These are phyloP conservation scores for Odontocolon sp. DNA, from an alignment of 2,888 invertebrate genomes.

Conservation along the genomic window DNA sequence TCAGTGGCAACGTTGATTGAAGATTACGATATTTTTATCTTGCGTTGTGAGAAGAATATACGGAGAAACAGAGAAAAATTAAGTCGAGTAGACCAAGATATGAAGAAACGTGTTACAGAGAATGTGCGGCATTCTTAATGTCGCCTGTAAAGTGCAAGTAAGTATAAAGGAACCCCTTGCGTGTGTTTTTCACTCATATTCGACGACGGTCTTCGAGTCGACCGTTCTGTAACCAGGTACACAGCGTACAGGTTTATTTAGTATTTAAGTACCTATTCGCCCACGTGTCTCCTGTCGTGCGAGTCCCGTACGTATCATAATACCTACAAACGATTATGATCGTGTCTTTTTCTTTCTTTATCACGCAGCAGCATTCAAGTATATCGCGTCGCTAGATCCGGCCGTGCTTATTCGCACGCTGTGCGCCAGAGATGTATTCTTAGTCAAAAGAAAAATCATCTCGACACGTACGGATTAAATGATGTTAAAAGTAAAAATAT, in stretches of 20 bases:
- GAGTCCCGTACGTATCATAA: constrained; percentile 39
- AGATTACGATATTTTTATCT: too few relatives aligned
- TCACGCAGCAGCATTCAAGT: constrained; percentile 35
- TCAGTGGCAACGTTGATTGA: too few relatives aligned
- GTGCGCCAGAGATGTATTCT: constrained; percentile 11
- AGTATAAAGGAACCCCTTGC: too few relatives aligned
- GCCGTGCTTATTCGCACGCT: constrained; percentile 42
- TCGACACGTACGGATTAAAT: neutral
- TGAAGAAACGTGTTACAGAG: too few relatives aligned
- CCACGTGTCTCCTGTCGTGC: constrained; percentile 51
- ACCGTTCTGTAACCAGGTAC: neutral
- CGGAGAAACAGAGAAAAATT: too few relatives aligned
- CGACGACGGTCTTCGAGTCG: neutral
- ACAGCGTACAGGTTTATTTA: neutral
- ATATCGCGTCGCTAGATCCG: constrained; percentile 45
- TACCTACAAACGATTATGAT: constrained; percentile 43
- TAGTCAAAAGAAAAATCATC: neutral
- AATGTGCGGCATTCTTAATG: too few relatives aligned
- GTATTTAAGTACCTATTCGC: constrained; percentile 27
- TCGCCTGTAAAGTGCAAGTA: too few relatives aligned
- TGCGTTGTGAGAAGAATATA: too few relatives aligned
- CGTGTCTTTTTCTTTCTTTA: constrained; percentile 42
- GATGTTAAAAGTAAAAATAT: neutral
- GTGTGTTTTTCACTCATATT: too few relatives aligned
- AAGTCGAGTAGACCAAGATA: too few relatives aligned